Evolutionary conservation across 2,888 invertebrate species (phyloP).

Genomic region (Drosophila recens): DNA sequence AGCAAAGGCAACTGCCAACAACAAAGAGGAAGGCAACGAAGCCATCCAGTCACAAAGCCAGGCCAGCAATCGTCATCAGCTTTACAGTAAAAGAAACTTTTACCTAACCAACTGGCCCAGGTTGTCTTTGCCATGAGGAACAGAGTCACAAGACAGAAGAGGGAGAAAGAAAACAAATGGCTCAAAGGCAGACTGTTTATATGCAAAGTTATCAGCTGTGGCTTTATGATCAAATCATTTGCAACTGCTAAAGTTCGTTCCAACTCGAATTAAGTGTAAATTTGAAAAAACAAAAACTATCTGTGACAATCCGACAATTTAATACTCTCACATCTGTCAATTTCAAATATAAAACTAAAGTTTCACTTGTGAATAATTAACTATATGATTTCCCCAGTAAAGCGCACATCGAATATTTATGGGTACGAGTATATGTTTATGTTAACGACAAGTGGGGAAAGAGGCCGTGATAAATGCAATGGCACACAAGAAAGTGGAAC

Average conservation of each 20-base stretch:
- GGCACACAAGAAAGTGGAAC: slow-evolving; percentile 17
- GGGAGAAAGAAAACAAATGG: slow-evolving; percentile 15
- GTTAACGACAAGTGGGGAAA: not conserved
- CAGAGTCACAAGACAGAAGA: not conserved
- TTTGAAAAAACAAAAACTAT: not conserved
- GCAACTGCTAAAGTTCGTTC: slow-evolving; percentile 1
- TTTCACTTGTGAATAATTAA: slow-evolving; percentile 59
- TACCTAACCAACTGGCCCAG: slow-evolving; percentile 38
- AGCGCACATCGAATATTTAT: not conserved
- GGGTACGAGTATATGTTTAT: not conserved
- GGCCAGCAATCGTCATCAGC: slow-evolving; percentile 46
- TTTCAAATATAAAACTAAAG: not conserved
- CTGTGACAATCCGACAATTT: not conserved
- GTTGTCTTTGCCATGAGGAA: slow-evolving; percentile 14
- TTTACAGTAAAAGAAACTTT: slow-evolving; percentile 54
- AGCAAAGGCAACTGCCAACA: slow-evolving; percentile 50
- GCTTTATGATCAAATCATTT: slow-evolving; percentile 26
- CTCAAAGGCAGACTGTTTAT: slow-evolving; percentile 30
- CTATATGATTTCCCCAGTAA: slow-evolving; percentile 39
- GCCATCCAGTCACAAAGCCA: slow-evolving; percentile 27
- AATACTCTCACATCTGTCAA: slow-evolving; percentile 25
- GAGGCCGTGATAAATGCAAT: slow-evolving; percentile 28
- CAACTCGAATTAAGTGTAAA: slow-evolving; percentile 12
- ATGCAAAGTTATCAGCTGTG: slow-evolving; percentile 28
- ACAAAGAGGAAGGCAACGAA: slow-evolving; percentile 21